Conservation (phyloP, 37 sponge, comb jelly and placozoan genomes). For the Tethya wilhelma region DNA sequence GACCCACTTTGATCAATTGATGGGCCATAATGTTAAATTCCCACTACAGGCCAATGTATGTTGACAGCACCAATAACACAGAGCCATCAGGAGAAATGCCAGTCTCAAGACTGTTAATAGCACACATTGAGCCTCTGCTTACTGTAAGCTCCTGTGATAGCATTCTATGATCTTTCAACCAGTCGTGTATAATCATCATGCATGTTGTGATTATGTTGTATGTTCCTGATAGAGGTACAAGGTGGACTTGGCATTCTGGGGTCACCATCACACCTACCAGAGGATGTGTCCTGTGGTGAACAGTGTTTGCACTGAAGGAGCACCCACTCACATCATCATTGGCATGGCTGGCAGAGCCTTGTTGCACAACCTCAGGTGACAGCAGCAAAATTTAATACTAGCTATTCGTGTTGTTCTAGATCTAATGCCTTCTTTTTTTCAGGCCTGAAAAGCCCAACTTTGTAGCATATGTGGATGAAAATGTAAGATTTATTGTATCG, state of each 20-base stretch:
- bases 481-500: not conserved
- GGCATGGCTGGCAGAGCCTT: constrained; percentile 63
- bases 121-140: constrained; percentile 62
- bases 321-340: constrained; percentile 53
- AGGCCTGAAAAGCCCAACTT: constrained; percentile 26
- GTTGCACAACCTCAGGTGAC: constrained; percentile 39
- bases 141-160: constrained; percentile 15
- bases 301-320: constrained; percentile 39
- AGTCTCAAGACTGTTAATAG: too few relatives aligned
- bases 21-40: not conserved
- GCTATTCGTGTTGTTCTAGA: too few relatives aligned
- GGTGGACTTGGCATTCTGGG: constrained; percentile 79
- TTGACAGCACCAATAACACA: constrained; percentile 45
- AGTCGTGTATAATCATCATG: not conserved
- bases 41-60: constrained; percentile 74
- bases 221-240: constrained; percentile 34
- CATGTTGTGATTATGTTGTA: not conserved
- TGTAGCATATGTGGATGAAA: constrained; percentile 32
- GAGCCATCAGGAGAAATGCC: constrained; percentile 34
- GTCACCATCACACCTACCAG: constrained; percentile 85
- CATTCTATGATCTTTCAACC: not conserved
- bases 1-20: not conserved
- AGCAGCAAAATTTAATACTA: too few relatives aligned
- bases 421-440: constrained; percentile 3
- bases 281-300: constrained; percentile 74